Evolutionary conservation across 2,888 invertebrate species (phyloP).

Genomic region (Beris morrisii): DNA sequence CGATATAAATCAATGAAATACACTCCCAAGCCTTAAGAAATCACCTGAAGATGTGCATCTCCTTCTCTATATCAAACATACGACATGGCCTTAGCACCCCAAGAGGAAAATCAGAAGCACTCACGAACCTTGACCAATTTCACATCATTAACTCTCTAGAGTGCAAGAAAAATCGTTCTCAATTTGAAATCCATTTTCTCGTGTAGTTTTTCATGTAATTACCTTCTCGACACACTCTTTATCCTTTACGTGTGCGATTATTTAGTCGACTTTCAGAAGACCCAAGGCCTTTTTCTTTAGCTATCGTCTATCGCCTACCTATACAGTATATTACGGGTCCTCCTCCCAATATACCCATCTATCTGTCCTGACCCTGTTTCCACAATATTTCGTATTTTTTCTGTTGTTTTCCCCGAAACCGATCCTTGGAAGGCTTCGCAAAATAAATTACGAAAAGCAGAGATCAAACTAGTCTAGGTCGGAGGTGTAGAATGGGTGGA

Average conservation of each 20-base stretch:
- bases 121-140: constrained; percentile 17
- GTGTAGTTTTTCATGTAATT: constrained; percentile 36
- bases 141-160: constrained; percentile 29
- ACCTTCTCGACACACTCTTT: constrained; percentile 33
- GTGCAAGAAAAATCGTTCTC: constrained; percentile 29
- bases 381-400: neutral
- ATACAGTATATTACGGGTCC: neutral
- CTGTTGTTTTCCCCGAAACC: neutral
- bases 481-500: neutral
- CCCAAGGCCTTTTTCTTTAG: neutral
- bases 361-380: constrained; percentile 1
- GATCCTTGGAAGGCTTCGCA: neutral
- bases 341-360: neutral
- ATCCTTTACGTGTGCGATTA: constrained; percentile 13
- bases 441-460: constrained; percentile 30
- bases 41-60: too few relatives aligned
- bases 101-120: neutral
- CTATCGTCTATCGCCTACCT: neutral
- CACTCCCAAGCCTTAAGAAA: too few relatives aligned
- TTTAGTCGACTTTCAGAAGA: constrained; percentile 6
- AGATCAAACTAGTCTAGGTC: constrained; percentile 16
- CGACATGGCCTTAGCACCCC: neutral
- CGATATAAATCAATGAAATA: too few relatives aligned
- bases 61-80: too few relatives aligned
- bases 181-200: constrained; percentile 36